A percentile compares a stretch with the other conserved stretches of the same genome.
phyloP scores from a whole-genome alignment of 2,888 invertebrate species.

The Drosophila prostipennis region DNA sequence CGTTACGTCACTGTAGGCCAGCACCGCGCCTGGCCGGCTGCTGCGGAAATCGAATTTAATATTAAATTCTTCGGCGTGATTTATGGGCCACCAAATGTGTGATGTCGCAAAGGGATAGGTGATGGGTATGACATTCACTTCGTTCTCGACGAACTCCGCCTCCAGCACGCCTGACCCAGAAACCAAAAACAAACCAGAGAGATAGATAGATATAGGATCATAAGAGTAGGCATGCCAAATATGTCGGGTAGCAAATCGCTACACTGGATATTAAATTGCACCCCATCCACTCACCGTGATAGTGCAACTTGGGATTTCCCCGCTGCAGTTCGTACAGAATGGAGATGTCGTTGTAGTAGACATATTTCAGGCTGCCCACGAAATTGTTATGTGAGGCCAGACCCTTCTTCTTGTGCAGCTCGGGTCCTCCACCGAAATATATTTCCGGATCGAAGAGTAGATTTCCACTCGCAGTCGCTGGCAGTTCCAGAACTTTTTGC shows the following conservation, averaged over 20 bases:
- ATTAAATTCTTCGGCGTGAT: conserved; percentile 89
- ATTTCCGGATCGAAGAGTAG: conserved; percentile 97
- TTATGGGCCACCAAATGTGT: conserved; percentile 95
- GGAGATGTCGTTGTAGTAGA: conserved; percentile 96
- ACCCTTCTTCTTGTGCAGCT: conserved; percentile 92
- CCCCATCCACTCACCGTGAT: conserved; percentile 85
- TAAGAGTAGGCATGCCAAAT: conserved; percentile 19
- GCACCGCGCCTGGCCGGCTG: conserved; percentile 91
- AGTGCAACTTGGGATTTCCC: conserved; percentile 93
- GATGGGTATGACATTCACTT: conserved; percentile 94
- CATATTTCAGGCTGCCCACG: conserved; percentile 94
- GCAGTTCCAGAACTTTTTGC: conserved; percentile 88
- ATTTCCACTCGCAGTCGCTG: conserved; percentile 86
- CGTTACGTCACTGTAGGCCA: conserved; percentile 93
- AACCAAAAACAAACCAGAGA: conserved; percentile 6
- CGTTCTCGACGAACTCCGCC: conserved; percentile 92
- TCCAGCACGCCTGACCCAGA: conserved; percentile 87
- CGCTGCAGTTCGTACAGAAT: conserved; percentile 94
- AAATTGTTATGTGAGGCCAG: conserved; percentile 93
- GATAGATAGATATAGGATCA: conserved; percentile 7
- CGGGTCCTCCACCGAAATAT: conserved; percentile 95
- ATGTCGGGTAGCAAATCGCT: conserved; percentile 22
- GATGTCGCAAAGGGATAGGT: conserved; percentile 96
- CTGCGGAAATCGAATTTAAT: conserved; percentile 95
- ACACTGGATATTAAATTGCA: conserved; percentile 25